phyloP scores from a whole-genome alignment of 2,797 vertebrate species.

The Epinephelus coioides region DNA sequence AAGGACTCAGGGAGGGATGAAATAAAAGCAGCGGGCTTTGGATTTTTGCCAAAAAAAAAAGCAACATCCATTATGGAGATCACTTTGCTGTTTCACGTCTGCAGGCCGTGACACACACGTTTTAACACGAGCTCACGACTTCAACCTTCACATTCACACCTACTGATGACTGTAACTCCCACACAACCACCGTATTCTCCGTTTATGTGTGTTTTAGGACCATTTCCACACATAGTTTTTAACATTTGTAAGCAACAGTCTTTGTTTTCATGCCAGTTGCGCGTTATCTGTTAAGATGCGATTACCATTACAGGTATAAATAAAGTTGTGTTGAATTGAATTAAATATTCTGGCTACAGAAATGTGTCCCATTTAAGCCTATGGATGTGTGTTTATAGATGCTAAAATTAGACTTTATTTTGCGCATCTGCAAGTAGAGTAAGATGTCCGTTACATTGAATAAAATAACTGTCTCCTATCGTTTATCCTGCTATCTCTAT shows the following conservation, averaged over 20 bases:
- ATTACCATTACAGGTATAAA: neutral
- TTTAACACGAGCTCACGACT: conserved; percentile 19
- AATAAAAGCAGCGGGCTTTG: conserved; percentile 21
- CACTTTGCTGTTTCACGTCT: conserved; percentile 31
- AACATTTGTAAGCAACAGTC: neutral
- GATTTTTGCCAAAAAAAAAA: conserved; percentile 44
- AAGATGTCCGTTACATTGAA: no score
- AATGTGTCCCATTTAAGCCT: no score
- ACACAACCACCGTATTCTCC: no score
- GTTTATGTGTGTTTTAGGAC: neutral
- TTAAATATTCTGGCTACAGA: neutral
- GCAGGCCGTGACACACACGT: conserved; percentile 47
- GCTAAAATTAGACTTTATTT: neutral
- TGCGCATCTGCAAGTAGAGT: neutral
- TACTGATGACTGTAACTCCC: neutral
- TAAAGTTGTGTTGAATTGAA: neutral
- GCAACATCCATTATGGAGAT: conserved; percentile 44
- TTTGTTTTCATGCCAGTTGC: neutral
- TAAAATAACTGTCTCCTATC: no score
- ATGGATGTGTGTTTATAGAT: neutral
- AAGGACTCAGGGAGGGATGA: conserved; percentile 1
- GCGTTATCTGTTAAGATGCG: neutral
- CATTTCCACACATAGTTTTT: neutral
- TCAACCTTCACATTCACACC: conserved; percentile 5
- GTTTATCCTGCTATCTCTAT: no score